Conservation (phyloP, 2,888 invertebrate species). For the Mythimna ferrago region DNA sequence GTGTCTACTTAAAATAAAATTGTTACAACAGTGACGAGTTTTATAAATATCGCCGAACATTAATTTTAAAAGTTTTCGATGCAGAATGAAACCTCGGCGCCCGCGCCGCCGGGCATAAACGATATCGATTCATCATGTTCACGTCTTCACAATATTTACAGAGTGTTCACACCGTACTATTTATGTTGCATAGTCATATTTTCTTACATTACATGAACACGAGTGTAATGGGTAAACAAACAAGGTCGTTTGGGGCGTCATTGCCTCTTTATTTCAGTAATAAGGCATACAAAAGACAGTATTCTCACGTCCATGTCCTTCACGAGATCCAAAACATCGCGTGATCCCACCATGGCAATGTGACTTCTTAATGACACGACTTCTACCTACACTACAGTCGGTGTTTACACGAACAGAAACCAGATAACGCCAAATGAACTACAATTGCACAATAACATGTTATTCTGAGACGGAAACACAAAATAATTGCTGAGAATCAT, state of each 20-base stretch:
- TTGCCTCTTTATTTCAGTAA: constrained; percentile 44
- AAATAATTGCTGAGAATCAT: constrained; percentile 51
- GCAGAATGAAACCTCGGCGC: constrained; percentile 18
- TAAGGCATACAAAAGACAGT: constrained; percentile 59
- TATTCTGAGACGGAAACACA: constrained; percentile 55
- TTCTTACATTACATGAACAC: constrained; percentile 21
- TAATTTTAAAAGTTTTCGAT: constrained; percentile 29
- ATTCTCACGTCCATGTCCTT: constrained; percentile 57
- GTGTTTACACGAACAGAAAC: constrained; percentile 55
- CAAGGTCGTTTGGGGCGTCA: constrained; percentile 44
- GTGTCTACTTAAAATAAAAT: constrained; percentile 27
- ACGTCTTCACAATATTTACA: constrained; percentile 35
- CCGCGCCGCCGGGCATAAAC: constrained; percentile 6
- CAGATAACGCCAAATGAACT: constrained; percentile 61
- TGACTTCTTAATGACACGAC: constrained; percentile 64
- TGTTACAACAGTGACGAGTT: constrained; percentile 17
- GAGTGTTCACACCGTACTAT: constrained; percentile 30
- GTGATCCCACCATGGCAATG: constrained; percentile 67
- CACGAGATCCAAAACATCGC: constrained; percentile 62
- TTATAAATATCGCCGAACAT: constrained; percentile 31
- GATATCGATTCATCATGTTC: constrained; percentile 41
- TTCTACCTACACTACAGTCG: constrained; percentile 44
- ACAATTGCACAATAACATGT: constrained; percentile 65
- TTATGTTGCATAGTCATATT: constrained; percentile 22
- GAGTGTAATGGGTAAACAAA: constrained; percentile 41